These are phyloP conservation scores for Chrysodeixis includens DNA, from an alignment of 2,888 invertebrate species.

Conservation along the genomic window DNA sequence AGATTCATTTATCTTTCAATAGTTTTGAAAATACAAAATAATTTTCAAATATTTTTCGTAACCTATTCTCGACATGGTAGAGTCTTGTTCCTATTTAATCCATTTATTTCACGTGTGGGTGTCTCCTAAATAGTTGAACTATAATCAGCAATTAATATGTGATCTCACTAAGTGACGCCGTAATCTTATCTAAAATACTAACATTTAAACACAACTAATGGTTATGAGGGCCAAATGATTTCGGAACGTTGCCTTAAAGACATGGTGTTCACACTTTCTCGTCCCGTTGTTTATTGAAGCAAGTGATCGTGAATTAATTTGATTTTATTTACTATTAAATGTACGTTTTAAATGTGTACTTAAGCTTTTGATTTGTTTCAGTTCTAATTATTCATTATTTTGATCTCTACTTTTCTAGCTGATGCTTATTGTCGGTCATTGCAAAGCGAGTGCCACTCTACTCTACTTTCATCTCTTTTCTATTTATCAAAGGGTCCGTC, in stretches of 20 bases:
- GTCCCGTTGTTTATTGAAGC: neutral
- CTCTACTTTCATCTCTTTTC: too few species aligned
- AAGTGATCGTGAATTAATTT: slow-evolving; percentile 3
- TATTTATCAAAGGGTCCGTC: too few species aligned
- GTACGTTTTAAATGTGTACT: neutral
- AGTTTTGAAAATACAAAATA: too few species aligned
- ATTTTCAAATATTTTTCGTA: too few species aligned
- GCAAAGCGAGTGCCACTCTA: too few species aligned
- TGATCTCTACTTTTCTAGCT: too few species aligned
- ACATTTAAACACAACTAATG: slow-evolving; percentile 55
- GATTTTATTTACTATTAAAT: neutral
- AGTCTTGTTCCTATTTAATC: neutral
- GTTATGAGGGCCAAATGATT: slow-evolving; percentile 38
- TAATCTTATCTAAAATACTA: slow-evolving; percentile 49
- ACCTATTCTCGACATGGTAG: too few species aligned
- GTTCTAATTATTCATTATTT: neutral
- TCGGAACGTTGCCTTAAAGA: slow-evolving; percentile 30
- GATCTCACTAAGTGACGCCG: slow-evolving; percentile 41
- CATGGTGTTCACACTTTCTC: slow-evolving; percentile 19
- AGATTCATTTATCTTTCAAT: too few species aligned
- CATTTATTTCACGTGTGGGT: slow-evolving; percentile 38
- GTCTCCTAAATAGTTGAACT: slow-evolving; percentile 31
- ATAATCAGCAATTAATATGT: slow-evolving; percentile 56
- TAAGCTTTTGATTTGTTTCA: neutral
- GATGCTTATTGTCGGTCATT: too few species aligned